Evolutionary conservation across 2,797 vertebrate genomes (phyloP).

Genomic region (Synanceia verrucosa): DNA sequence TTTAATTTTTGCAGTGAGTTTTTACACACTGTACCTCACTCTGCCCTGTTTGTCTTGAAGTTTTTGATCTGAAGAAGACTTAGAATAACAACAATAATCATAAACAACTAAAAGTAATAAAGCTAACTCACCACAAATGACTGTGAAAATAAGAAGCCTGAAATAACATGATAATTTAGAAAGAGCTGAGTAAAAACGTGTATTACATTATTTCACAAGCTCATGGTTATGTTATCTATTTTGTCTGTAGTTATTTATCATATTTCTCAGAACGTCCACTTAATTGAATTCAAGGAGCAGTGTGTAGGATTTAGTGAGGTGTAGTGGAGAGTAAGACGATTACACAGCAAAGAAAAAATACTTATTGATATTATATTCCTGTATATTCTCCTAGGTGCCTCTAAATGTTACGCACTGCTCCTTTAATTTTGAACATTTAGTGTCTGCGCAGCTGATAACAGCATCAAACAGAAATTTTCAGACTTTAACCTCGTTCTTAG

Average conservation of each 20-base stretch:
- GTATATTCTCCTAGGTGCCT: no score
- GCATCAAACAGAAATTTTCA: background rate
- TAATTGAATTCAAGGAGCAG: background rate
- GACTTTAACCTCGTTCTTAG: constrained; percentile 12
- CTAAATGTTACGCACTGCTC: no score
- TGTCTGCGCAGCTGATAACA: constrained; percentile 1
- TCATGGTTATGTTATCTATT: background rate
- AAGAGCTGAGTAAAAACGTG: background rate
- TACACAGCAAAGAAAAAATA: no score
- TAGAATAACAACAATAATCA: background rate
- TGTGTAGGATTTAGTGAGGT: no score
- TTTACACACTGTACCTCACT: background rate
- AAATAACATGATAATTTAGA: background rate
- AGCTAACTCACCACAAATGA: background rate
- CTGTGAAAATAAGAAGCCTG: background rate
- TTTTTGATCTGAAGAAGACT: background rate
- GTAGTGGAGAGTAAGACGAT: no score
- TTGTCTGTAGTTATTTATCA: background rate
- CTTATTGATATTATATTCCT: no score
- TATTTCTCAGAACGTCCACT: background rate
- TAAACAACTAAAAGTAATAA: background rate
- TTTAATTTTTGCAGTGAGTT: background rate
- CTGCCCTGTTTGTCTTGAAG: background rate
- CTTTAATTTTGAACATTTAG: constrained; percentile 14
- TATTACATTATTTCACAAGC: constrained; percentile 1